A percentile compares a stretch with the other conserved stretches of the same genome.
Conservation (phyloP, 1,140 invertebrate species). For the Melitaea cinxia region DNA sequence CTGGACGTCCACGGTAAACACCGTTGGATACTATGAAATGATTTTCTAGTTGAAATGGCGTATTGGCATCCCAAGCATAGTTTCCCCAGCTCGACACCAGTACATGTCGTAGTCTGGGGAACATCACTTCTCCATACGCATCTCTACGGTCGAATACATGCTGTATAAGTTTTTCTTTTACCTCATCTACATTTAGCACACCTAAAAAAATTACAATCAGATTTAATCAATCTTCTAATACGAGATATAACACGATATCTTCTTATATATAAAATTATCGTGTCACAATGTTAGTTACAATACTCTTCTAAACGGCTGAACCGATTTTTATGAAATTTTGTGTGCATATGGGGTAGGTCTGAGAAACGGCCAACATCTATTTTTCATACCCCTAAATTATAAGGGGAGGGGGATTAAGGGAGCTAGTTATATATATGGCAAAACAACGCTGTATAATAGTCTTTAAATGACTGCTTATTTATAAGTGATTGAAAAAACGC, state of each 20-base stretch:
- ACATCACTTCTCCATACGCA: conserved; percentile 81
- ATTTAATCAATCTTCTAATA: background rate
- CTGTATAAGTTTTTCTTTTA: conserved; percentile 73
- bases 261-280: too few species aligned
- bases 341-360: too few species aligned
- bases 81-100: conserved; percentile 85
- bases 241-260: background rate
- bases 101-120: conserved; percentile 83
- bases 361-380: too few species aligned
- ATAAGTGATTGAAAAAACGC: background rate
- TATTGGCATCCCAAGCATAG: conserved; percentile 85
- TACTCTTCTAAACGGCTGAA: too few species aligned
- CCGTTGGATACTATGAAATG: conserved; percentile 85
- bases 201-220: conserved; percentile 49
- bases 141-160: conserved; percentile 83
- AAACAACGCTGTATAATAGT: too few species aligned
- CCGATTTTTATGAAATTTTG: too few species aligned
- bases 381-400: too few species aligned
- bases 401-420: too few species aligned
- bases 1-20: conserved; percentile 85
- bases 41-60: conserved; percentile 86
- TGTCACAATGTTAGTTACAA: too few species aligned
- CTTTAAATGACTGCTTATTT: background rate
- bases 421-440: too few species aligned
- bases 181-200: conserved; percentile 68